These are phyloP conservation scores for Lontra canadensis DNA, from an alignment of 2,113 vertebrate species.

Conservation along the genomic window DNA sequence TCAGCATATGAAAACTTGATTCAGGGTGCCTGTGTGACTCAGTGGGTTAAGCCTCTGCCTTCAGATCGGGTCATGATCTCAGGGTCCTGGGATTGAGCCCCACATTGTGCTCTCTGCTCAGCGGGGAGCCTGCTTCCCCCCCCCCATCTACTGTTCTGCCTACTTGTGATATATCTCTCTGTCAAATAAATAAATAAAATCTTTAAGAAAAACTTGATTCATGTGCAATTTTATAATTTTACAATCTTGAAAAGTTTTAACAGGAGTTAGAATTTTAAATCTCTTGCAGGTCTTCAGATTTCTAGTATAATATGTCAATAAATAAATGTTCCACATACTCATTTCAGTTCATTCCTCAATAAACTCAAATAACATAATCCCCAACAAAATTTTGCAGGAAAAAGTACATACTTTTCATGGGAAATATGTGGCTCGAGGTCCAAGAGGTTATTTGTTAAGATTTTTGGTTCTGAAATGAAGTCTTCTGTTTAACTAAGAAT, in stretches of 20 bases:
- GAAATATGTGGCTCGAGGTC: conserved; percentile 77
- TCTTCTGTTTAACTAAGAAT: conserved; percentile 70
- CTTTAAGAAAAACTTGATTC: conserved; percentile 71
- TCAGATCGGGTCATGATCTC: too few relatives aligned
- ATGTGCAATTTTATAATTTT: conserved; percentile 73
- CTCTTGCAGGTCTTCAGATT: conserved; percentile 68
- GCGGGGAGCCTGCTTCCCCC: too few relatives aligned
- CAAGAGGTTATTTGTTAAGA: conserved; percentile 68
- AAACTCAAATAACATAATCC: conserved; percentile 50
- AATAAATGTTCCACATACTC: conserved; percentile 68
- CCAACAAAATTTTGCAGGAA: conserved; percentile 70
- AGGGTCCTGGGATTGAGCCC: too few relatives aligned
- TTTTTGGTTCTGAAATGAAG: conserved; percentile 77
- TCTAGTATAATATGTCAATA: conserved; percentile 67
- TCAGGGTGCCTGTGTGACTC: too few relatives aligned
- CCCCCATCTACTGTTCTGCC: too few relatives aligned
- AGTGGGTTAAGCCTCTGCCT: too few relatives aligned
- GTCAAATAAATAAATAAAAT: too few relatives aligned
- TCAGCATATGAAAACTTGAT: conserved; percentile 65
- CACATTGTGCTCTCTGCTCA: too few relatives aligned
- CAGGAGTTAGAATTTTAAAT: conserved; percentile 73
- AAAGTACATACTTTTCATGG: conserved; percentile 67
- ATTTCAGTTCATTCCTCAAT: conserved; percentile 54
- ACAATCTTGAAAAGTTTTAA: conserved; percentile 68
- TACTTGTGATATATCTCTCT: too few relatives aligned